A percentile compares a stretch with the other conserved stretches of the same genome.
Evolutionary conservation across 2,888 invertebrate genomes (phyloP).

Genomic region (Stenoptilia bipunctidactyla): DNA sequence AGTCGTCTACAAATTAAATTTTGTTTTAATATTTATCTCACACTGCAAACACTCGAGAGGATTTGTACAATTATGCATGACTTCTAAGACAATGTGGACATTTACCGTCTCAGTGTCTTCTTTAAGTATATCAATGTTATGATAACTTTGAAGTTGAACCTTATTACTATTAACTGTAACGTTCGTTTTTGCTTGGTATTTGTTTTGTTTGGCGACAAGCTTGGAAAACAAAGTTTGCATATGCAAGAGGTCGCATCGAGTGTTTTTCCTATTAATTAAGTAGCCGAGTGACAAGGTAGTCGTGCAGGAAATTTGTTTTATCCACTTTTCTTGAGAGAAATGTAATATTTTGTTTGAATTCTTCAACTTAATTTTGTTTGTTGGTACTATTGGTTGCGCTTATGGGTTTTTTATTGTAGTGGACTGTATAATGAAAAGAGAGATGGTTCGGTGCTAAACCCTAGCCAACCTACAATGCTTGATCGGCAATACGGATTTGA

Average conservation of each 20-base stretch:
- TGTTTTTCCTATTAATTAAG: conserved; percentile 65
- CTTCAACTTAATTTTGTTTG: too few species aligned
- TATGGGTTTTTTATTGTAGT: too few species aligned
- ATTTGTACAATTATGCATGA: conserved; percentile 1
- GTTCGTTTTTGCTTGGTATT: neutral
- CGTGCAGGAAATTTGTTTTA: conserved; percentile 16
- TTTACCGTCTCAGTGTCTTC: neutral
- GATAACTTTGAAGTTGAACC: neutral
- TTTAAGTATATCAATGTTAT: neutral
- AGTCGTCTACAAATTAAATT: too few species aligned
- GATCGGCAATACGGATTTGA: too few species aligned
- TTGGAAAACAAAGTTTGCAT: conserved; percentile 52
- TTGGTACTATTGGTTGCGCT: too few species aligned
- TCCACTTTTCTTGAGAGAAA: neutral
- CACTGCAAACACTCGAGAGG: neutral
- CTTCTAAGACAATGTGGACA: conserved; percentile 1
- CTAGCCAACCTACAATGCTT: too few species aligned
- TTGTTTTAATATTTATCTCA: neutral
- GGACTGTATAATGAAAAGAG: too few species aligned
- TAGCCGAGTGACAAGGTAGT: conserved; percentile 31
- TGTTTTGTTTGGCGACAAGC: conserved; percentile 5
- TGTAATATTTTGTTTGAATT: neutral
- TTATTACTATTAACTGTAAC: conserved; percentile 4
- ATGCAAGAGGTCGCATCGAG: conserved; percentile 52
- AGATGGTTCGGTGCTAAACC: too few species aligned